Percentiles rank a stretch among this genome's conserved stretches.
Conservation (phyloP, 23 tunicate species). For the Ascidia mentula region DNA sequence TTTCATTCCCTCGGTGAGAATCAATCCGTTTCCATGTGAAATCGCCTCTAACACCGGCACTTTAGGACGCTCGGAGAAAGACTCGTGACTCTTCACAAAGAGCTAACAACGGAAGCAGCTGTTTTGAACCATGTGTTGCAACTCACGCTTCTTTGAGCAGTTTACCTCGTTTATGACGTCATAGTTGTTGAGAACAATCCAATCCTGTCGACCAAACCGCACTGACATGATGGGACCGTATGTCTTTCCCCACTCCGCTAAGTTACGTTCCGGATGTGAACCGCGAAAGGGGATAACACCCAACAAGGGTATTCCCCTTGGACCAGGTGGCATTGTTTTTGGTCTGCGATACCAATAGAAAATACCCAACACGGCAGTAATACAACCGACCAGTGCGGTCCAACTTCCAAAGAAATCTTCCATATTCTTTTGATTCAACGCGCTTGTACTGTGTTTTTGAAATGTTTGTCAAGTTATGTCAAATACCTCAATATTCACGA, state of each 20-base stretch:
- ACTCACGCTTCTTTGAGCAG: neutral
- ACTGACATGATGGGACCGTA: slow-evolving; percentile 30
- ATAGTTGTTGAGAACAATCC: slow-evolving; percentile 4
- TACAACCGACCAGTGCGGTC: too few relatives aligned
- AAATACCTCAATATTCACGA: too few relatives aligned
- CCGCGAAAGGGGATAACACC: slow-evolving; percentile 18
- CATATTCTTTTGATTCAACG: too few relatives aligned
- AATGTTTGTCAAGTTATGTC: too few relatives aligned
- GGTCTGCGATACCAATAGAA: too few relatives aligned
- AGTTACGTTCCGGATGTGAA: neutral
- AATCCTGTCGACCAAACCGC: slow-evolving; percentile 17
- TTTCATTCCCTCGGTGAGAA: neutral
- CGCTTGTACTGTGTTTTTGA: too few relatives aligned
- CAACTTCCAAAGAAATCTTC: too few relatives aligned
- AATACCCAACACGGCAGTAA: too few relatives aligned
- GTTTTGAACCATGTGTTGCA: neutral
- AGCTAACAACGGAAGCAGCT: neutral
- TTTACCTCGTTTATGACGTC: neutral
- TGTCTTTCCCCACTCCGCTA: slow-evolving; percentile 17
- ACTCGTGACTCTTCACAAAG: neutral
- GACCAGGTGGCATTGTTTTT: slow-evolving; percentile 18
- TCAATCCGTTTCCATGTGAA: neutral
- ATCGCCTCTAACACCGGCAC: neutral
- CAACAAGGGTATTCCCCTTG: slow-evolving; percentile 20
- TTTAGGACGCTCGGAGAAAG: neutral